Evolutionary conservation across 2,797 vertebrate species (phyloP), one percentile per base, ranked within the genome.

Genomic region (Pterois miles): DNA sequence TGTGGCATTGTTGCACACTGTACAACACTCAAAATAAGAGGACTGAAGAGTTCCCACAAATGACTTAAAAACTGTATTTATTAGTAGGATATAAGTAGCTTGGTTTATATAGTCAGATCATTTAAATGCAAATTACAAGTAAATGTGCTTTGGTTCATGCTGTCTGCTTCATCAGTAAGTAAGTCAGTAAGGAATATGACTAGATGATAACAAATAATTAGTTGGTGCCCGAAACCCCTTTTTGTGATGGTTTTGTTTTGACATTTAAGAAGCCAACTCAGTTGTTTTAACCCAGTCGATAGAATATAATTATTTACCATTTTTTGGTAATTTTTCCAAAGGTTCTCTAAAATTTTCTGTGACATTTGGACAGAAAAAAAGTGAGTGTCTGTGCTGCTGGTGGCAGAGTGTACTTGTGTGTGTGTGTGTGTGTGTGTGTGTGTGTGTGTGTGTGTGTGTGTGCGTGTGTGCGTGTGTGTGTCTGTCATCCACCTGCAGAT

Each of bases 401-500:
- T 66, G 54, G 68, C 23, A 46, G 1, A 52, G 8, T 60, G 62
- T 53, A 48, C 48, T 33, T 33, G 53, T 40, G 43, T 56, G 56
- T 59, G 71, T 10, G 2, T 6, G 16, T 52, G 60, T 27, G 33
- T 11, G 60, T 54, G 23, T 73, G 59, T 33, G 27, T 79, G 59
- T 38, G 40, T 62, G 75, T 69, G 82, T 86, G 71, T 53, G 14
- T 68, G 23, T 1, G 25, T 52, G 27, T 50, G 71, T 9, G 4
- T 6, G 4, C 50, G 57, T 31, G 33, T 8, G 48, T 62, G 27
- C 64, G 54, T 31, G n/a, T 76, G 59, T 65, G 60, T 62, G 34
- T 62, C 71, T 82, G 85, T 87, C 86, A 85, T 90, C 78, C 85
- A 84, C 77, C 76, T 87, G 88, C 83, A 81, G 77, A 85, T 83